Percentiles rank a stretch among this genome's conserved stretches.
phyloP scores from a whole-genome alignment of 2,797 vertebrate species.

The Microtus californicus region DNA sequence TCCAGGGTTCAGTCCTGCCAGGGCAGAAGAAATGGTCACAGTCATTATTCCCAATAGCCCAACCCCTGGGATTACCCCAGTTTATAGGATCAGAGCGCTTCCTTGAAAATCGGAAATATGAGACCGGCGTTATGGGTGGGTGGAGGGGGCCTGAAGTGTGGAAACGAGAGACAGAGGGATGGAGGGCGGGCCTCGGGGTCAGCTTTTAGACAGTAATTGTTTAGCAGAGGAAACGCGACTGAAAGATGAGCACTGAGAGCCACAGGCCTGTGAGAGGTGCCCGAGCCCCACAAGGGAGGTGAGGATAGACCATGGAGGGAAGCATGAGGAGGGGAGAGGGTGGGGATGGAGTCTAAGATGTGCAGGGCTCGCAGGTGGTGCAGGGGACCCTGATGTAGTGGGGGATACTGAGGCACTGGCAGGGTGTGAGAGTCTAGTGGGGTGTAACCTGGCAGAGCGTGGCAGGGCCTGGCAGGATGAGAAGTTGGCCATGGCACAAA shows the following conservation, averaged over 20 bases:
- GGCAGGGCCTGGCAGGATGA: neutral
- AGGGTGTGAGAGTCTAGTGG: neutral
- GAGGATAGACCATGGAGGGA: rapidly evolving
- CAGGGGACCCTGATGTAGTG: no score
- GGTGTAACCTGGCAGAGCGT: no score
- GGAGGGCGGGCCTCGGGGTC: neutral
- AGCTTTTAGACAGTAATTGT: neutral
- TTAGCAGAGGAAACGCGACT: neutral
- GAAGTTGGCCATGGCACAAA: neutral
- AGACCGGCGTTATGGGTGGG: neutral
- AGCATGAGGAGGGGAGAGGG: neutral
- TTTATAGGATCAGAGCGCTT: neutral
- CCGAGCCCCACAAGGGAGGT: neutral
- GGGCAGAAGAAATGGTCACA: neutral
- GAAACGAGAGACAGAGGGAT: neutral
- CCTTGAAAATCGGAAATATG: neutral
- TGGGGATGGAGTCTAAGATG: neutral
- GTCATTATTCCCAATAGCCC: rapidly evolving
- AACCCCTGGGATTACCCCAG: neutral
- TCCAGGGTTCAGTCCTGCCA: neutral
- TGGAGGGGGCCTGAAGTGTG: neutral
- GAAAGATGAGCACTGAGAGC: neutral
- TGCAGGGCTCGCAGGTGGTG: rapidly evolving
- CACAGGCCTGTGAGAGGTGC: neutral
- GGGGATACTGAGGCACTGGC: neutral